Conservation (phyloP, 2,113 vertebrate genomes). For the Taurulus bubalis region DNA sequence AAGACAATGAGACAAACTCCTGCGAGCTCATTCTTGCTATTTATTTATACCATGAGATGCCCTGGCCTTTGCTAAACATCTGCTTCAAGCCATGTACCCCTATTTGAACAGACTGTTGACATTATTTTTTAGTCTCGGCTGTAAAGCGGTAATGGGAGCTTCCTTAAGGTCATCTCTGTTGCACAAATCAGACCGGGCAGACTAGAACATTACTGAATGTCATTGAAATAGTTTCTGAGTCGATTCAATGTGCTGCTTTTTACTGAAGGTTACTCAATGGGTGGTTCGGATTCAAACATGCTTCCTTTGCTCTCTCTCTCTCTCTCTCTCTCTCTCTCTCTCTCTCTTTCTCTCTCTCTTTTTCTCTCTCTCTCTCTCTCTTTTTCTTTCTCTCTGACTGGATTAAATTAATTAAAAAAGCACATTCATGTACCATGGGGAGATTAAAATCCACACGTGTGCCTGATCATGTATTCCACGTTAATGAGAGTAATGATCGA, state of each 20-base stretch:
- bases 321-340: not conserved
- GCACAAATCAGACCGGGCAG: constrained; percentile 55
- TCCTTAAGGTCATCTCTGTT: constrained; percentile 47
- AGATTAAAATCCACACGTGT: constrained; percentile 50
- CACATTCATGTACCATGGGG: constrained; percentile 24
- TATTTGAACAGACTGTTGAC: constrained; percentile 68
- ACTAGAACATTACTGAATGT: constrained; percentile 33
- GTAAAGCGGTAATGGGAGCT: constrained; percentile 43
- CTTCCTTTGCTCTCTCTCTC: constrained; percentile 18
- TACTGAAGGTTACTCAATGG: constrained; percentile 56
- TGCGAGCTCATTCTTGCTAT: constrained; percentile 57
- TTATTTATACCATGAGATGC: constrained; percentile 64
- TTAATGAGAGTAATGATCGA: constrained; percentile 59
- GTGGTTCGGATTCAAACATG: constrained; percentile 59
- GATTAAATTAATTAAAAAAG: too few relatives aligned
- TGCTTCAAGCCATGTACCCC: constrained; percentile 49
- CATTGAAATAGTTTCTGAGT: constrained; percentile 31
- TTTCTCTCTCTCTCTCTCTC: not conserved
- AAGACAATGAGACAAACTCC: constrained; percentile 68
- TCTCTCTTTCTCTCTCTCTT: not conserved
- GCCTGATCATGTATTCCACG: constrained; percentile 52
- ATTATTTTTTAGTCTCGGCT: constrained; percentile 49
- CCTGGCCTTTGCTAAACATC: constrained; percentile 45
- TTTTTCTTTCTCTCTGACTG: too few relatives aligned
- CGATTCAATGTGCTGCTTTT: constrained; percentile 40